Evolutionary conservation across 2,888 invertebrate species (phyloP).

Genomic region (Auanema sp.): DNA sequence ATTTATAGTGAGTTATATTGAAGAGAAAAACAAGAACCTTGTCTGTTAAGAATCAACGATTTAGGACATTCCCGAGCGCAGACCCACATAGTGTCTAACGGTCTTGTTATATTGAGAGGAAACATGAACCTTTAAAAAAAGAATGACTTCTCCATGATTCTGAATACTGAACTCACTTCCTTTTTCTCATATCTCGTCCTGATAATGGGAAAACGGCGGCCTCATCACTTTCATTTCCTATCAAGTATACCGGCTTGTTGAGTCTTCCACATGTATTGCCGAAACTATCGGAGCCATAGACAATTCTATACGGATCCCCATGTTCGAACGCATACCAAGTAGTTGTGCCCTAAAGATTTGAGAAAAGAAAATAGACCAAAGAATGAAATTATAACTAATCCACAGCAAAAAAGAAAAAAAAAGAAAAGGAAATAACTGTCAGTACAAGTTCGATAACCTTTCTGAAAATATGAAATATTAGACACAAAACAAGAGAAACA

Average conservation of each 20-base stretch:
- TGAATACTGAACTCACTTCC: conserved; percentile 4
- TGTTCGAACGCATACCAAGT: conserved; percentile 22
- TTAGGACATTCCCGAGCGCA: conserved; percentile 19
- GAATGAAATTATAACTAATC: conserved; percentile 5
- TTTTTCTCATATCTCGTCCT: conserved; percentile 17
- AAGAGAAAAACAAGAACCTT: conserved; percentile 2
- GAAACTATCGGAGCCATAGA: conserved; percentile 90
- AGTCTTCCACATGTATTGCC: conserved; percentile 85
- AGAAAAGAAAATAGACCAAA: neutral
- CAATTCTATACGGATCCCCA: conserved; percentile 74
- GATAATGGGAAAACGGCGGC: conserved; percentile 8
- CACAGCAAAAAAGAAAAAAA: conserved; percentile 19
- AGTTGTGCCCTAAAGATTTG: conserved; percentile 17
- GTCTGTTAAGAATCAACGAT: neutral
- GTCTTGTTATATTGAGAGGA: conserved; percentile 18
- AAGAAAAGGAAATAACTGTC: conserved; percentile 16
- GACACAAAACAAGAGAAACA: neutral
- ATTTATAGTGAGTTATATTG: neutral
- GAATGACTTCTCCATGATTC: too few relatives aligned
- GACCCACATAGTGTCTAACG: conserved; percentile 18
- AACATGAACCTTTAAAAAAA: conserved; percentile 18
- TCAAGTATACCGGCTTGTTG: conserved; percentile 7
- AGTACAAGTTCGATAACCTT: conserved; percentile 16
- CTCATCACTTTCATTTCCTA: neutral
- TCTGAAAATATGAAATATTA: conserved; percentile 5